Base-by-base conservation (phyloP, 2,797 vertebrate species). In the Centropyge bicolor region DNA sequence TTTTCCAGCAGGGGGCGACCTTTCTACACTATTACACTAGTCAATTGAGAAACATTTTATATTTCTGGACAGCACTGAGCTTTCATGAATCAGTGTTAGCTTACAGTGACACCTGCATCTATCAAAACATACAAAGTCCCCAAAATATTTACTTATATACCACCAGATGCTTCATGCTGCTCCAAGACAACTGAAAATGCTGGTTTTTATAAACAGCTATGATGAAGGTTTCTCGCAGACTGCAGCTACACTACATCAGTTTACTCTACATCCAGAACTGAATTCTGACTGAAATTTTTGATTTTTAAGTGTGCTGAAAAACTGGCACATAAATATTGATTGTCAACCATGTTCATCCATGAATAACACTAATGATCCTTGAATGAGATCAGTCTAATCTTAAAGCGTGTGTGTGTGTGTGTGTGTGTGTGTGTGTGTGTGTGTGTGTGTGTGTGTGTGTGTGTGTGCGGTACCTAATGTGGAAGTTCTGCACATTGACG, bases 401-500 rank as follows among this genome's bases (percentile, higher is more conserved):
- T 22, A 8, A 27, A 40, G 27, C 1, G 49, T 24, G 38, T 45
- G 54, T n/a, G 10, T 41, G 70, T 46, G 54, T 40, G 61, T 48
- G 27, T 35, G n/a, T 41, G 24, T 73, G 51, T n/a, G n/a, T n/a
- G n/a, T n/a, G 40, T 64, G 45, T 55, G 45, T 57, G 43, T 57
- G 45, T 78, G 40, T 27, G 61, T 41, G 31, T 43, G 64, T 22
- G 55, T 22, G 12, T 52, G 70, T 27, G 52, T 40, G 27, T 16
- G 24, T 22, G 19, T 70, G 65, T 62, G 36, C 17, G 56, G 85
- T 83, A 97, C 98, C 97, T 98, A 86, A 98, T 99, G 91, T 99
- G 98, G 96, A 99, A 99, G 95, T 99, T 99, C 94, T 98, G 97
- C 66, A 99, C 97, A 0, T 99, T 99, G 91, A 99, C 98, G 0